Percentiles rank a stretch among this genome's conserved stretches.
These are phyloP conservation scores for Cranoglanis bouderius DNA, from an alignment of 2,113 vertebrate genomes.

Conservation along the genomic window DNA sequence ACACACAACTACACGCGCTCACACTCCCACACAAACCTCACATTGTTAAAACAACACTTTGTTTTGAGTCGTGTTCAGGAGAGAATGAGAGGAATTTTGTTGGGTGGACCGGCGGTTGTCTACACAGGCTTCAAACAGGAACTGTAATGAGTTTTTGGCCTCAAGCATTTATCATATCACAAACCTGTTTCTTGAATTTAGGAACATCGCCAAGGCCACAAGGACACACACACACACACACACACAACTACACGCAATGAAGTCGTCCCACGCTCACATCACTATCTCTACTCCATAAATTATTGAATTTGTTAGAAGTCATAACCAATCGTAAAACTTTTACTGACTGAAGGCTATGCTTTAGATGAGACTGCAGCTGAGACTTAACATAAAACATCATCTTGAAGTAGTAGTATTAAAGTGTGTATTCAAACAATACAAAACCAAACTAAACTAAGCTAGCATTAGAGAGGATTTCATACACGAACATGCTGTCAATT, in stretches of 20 bases:
- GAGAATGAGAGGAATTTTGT: conserved; percentile 32
- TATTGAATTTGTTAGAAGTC: background rate
- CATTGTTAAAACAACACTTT: conserved; percentile 11
- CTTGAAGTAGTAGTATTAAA: background rate
- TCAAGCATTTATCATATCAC: conserved; percentile 40
- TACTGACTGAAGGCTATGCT: background rate
- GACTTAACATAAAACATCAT: background rate
- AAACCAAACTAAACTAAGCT: background rate
- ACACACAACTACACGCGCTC: background rate
- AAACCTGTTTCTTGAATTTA: conserved; percentile 38
- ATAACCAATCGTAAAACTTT: background rate
- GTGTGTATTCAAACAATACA: background rate
- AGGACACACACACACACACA: conserved; percentile 18
- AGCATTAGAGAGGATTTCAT: background rate
- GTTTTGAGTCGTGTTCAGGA: background rate
- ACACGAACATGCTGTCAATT: background rate
- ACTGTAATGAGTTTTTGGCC: conserved; percentile 30
- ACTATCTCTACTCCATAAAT: background rate
- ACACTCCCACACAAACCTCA: conserved; percentile 4
- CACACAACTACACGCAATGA: background rate
- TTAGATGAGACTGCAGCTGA: background rate
- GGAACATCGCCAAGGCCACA: conserved; percentile 4
- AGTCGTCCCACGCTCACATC: background rate
- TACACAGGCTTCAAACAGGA: conserved; percentile 37
- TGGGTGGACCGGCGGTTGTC: conserved; percentile 2